phyloP scores from a whole-genome alignment of 2,113 vertebrate species.

The Chitala chitala region DNA sequence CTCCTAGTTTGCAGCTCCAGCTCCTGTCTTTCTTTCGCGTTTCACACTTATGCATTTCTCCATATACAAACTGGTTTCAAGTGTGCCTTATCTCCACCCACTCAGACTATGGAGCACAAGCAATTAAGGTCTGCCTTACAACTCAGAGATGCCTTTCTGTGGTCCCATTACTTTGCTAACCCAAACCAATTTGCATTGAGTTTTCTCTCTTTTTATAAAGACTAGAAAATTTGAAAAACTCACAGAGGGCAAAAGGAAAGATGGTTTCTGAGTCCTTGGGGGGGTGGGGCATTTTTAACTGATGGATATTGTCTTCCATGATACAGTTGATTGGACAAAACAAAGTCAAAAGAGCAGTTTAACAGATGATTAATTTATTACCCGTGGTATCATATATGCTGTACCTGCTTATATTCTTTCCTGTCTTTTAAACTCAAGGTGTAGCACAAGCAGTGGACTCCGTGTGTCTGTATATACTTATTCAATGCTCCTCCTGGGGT shows the following conservation, averaged over 20 bases:
- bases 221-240: not conserved
- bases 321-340: no score
- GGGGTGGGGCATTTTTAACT: no score
- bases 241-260: not conserved
- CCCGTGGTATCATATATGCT: no score
- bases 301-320: no score
- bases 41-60: constrained; percentile 32
- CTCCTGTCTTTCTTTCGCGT: constrained; percentile 39
- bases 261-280: not conserved
- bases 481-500: no score
- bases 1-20: constrained; percentile 40
- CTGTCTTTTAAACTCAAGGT: no score
- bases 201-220: constrained; percentile 2
- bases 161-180: constrained; percentile 27
- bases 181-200: not conserved
- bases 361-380: no score
- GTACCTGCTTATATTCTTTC: no score
- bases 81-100: constrained; percentile 37
- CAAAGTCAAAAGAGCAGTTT: no score
- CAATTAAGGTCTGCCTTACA: constrained; percentile 6
- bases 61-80: constrained; percentile 28
- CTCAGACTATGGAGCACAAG: constrained; percentile 23
- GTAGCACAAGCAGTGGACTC: no score
- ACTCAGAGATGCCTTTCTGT: not conserved
- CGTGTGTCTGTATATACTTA: no score